Base-by-base conservation (phyloP, 2,113 vertebrate genomes). In the Tamias sibiricus region DNA sequence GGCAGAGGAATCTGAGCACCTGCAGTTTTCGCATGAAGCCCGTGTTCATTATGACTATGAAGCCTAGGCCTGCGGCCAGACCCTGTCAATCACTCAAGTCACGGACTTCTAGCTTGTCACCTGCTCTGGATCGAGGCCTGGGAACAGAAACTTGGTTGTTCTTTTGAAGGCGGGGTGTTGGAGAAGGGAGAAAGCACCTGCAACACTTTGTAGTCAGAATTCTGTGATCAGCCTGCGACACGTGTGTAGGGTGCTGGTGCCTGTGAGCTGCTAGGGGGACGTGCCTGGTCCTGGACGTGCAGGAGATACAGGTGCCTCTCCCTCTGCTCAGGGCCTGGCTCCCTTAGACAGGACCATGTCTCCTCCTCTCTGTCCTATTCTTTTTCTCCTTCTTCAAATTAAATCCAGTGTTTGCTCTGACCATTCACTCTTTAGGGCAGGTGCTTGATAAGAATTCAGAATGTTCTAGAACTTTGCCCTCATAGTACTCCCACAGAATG, bases 11-110 rank as follows among this genome's bases (percentile, higher is more conserved):
- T 19, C 17, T 32, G 24, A 64, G 26, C 8, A 1, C 32, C 6
- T 17, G 28, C 13, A 8, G 62, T 19, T n/a, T n/a, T n/a, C n/a
- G n/a, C n/a, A n/a, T n/a, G 69, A 74, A 26, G 5, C 1, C 64
- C 8, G 0, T 0, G 3, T 42, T 62, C n/a, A 4, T 9, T 35
- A n/a, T 54, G 4, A 62, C 0, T 2, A 3, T 6, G 26, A 11
- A n/a, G 13, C 19, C 16, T 8, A 14, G 12, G 49, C 10, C 49
- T 66, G 76, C 37, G 57, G 17, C 0, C 17, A 6, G 4, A 8
- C 1, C 16, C 66, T 13, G 26, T 57, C n/a, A 22, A 10, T 1
- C 19, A 4, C 47, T 8, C 19, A 37, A 44, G 16, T 83, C 20
- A 14, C 37, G 6, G 30, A 20, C 13, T 24, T 3, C 32, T 0